A percentile compares a stretch with the other conserved stretches of the same genome.
Evolutionary conservation across 2,888 invertebrate genomes (phyloP).

Genomic region (Plutella xylostella): DNA sequence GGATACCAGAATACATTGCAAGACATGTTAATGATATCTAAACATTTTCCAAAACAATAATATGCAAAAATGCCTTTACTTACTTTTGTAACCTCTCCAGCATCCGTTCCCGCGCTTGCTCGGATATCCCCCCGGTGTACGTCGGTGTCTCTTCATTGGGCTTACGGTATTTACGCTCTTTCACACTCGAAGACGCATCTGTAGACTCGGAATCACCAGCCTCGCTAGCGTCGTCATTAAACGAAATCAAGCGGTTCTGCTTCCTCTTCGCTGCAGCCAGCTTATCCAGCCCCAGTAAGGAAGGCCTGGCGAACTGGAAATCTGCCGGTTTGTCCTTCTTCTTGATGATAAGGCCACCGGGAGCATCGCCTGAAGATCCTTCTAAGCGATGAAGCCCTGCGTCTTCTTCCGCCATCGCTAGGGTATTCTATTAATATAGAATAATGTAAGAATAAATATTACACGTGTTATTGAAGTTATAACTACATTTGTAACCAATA

Average conservation of each 20-base stretch:
- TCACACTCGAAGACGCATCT: conserved; percentile 26
- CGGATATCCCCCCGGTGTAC: conserved; percentile 91
- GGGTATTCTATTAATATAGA: neutral
- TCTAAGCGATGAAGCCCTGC: conserved; percentile 78
- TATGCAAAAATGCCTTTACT: conserved; percentile 9
- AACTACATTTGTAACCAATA: neutral
- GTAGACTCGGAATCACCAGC: conserved; percentile 30
- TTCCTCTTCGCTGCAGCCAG: conserved; percentile 82
- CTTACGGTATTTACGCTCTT: conserved; percentile 78
- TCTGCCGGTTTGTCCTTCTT: conserved; percentile 68
- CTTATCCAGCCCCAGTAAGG: conserved; percentile 86
- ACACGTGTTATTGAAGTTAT: neutral
- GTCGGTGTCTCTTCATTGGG: conserved; percentile 92
- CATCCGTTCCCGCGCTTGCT: conserved; percentile 79
- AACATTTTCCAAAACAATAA: too few species aligned
- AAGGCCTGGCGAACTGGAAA: conserved; percentile 82
- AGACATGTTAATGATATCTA: too few species aligned
- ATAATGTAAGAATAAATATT: neutral
- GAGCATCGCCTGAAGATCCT: conserved; percentile 72
- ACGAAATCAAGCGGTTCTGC: conserved; percentile 76
- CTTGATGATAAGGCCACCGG: conserved; percentile 80
- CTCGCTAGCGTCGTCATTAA: conserved; percentile 57
- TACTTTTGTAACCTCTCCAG: conserved; percentile 73
- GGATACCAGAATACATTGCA: too few species aligned
- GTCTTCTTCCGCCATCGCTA: conserved; percentile 53